Evolutionary conservation across 2,797 vertebrate species (phyloP).

Genomic region (Mormyrops boulengeri): DNA sequence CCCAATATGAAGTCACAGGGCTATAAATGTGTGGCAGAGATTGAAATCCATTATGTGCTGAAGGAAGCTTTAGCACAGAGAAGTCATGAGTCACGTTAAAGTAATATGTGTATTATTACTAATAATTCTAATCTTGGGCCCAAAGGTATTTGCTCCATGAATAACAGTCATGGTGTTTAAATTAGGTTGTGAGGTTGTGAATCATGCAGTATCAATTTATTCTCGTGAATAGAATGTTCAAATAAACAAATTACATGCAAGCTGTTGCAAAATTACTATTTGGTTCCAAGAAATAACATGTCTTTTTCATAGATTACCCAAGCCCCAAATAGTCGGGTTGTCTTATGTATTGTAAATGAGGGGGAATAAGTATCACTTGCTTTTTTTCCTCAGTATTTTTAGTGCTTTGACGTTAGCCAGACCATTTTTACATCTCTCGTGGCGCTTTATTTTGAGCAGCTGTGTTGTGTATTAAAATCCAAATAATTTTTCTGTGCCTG

Average conservation of each 20-base stretch:
- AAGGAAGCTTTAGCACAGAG: background rate
- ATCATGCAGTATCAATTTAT: background rate
- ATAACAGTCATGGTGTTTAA: conserved; percentile 1
- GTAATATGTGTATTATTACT: background rate
- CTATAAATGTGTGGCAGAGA: conserved; percentile 2
- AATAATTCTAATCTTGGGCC: background rate
- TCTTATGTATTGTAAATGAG: background rate
- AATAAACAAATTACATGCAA: background rate
- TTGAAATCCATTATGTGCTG: background rate
- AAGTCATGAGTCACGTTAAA: background rate
- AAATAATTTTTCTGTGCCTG: background rate
- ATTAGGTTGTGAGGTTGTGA: background rate
- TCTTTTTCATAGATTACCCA: conserved; percentile 5
- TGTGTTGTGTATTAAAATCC: background rate
- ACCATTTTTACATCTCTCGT: background rate
- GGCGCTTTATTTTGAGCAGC: background rate
- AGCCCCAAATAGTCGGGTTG: background rate
- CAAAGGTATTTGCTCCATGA: background rate
- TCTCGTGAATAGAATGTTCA: background rate
- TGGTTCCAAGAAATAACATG: conserved; percentile 11
- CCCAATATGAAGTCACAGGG: background rate
- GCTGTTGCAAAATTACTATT: background rate
- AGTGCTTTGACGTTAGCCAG: background rate
- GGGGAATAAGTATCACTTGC: background rate
- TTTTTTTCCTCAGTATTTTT: background rate